A percentile compares a stretch with the other conserved stretches of the same genome.
These are phyloP conservation scores for Apamea sordens DNA, from an alignment of 2,888 invertebrate genomes.

Conservation along the genomic window DNA sequence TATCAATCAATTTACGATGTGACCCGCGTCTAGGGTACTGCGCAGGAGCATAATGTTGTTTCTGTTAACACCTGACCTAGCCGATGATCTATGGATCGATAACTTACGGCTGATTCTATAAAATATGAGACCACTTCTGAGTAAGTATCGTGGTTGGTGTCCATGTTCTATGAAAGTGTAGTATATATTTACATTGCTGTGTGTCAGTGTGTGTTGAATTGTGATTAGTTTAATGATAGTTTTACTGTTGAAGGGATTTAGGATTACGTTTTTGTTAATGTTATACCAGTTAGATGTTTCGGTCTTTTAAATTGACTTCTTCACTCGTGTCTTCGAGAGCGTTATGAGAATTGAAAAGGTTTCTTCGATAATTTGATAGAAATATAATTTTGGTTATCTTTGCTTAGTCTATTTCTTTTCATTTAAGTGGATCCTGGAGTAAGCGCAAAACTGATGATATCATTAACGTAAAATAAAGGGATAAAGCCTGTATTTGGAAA, in stretches of 20 bases:
- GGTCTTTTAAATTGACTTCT: background rate
- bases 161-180: constrained; percentile 44
- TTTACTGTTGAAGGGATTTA: background rate
- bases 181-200: constrained; percentile 34
- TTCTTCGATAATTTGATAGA: background rate
- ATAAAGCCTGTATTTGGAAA: background rate
- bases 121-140: constrained; percentile 34
- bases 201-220: constrained; percentile 39
- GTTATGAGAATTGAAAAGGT: too few species aligned
- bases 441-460: background rate
- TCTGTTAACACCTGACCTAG: constrained; percentile 58
- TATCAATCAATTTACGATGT: constrained; percentile 83
- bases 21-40: constrained; percentile 71
- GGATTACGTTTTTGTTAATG: constrained; percentile 1
- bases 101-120: constrained; percentile 39
- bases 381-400: too few species aligned
- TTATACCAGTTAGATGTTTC: background rate
- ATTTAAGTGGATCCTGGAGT: background rate
- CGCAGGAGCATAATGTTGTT: constrained; percentile 61
- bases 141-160: constrained; percentile 32
- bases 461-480: background rate
- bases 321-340: background rate
- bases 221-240: constrained; percentile 5
- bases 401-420: background rate
- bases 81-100: constrained; percentile 52